phyloP scores from a whole-genome alignment of 2,113 vertebrate species.

The Lophura nycthemera region DNA sequence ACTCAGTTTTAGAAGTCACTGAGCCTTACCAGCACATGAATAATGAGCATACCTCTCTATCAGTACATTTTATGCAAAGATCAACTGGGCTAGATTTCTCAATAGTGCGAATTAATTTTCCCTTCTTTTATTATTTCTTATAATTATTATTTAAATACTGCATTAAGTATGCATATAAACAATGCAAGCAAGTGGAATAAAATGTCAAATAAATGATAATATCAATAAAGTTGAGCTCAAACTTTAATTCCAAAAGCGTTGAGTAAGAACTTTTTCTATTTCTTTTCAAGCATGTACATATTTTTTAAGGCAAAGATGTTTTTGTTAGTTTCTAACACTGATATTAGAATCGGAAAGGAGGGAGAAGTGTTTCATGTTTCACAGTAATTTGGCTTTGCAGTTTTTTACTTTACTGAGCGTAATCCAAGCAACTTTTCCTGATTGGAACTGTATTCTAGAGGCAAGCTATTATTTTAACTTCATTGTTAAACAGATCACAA shows the following conservation, averaged over 20 bases:
- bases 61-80: not conserved
- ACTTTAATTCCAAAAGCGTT: not conserved
- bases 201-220: not conserved
- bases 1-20: slow-evolving; percentile 33
- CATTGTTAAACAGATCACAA: not conserved
- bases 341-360: not conserved
- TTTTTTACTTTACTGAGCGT: not conserved
- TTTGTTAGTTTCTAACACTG: not conserved
- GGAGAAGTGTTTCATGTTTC: not conserved
- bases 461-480: not conserved
- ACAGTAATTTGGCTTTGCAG: not conserved
- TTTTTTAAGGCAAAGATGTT: not conserved
- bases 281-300: not conserved
- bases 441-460: not conserved
- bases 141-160: not conserved
- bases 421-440: not conserved
- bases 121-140: not conserved
- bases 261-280: not conserved
- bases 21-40: not conserved
- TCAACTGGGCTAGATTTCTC: not conserved
- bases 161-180: not conserved
- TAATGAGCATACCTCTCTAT: slow-evolving; percentile 5
- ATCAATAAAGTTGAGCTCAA: not conserved
- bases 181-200: not conserved
- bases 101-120: not conserved